Evolutionary conservation across 2,113 vertebrate genomes (phyloP), one percentile per base, ranked within the genome.

Genomic region (Phocoena phocoena): DNA sequence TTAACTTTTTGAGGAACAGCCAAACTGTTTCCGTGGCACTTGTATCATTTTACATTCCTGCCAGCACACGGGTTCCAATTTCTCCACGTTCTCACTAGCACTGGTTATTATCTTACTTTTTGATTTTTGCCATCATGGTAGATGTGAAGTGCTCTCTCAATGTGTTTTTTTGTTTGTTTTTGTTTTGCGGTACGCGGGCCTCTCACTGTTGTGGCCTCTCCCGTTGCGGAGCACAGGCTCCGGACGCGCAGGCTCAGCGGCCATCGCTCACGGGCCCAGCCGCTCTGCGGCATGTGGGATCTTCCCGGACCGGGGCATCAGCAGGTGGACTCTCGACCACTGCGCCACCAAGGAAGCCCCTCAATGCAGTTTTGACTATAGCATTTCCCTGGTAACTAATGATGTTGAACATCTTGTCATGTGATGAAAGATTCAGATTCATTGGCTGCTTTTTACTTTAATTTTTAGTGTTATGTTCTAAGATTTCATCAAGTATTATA

Each of bases 21-120:
- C 33, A 17, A 8, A 8, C 33, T 71, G 14, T 41, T 58, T 55
- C 36, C 8, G 0, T 26, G 41, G 65, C 28, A 1, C 15, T 17
- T 36, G 28, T 4, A 2, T 13, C 17, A 11, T 4, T 15, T 44
- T 8, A 13, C 18, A 6, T 67, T 26, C 47, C 23, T 28, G 1
- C 1, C 17, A 65, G 36, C 28, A 8, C 14, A 0, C 1, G 14
- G 44, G 14, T 3, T 73, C 67, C 2, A 1, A 1, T n/a, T 47
- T 31, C 26, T 53, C 26, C 44, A 4, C 14, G 0, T 13, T 10
- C 20, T 82, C 76, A 14, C 55, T 28, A 8, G 3, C 44, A 5
- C 11, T 47, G 26, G 4, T 2, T 53, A 2, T 14, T 10, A 5
- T 53, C 58, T 15, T 28, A 41, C 21, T 41, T n/a, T 47, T 3